Percentiles rank a stretch among this genome's conserved stretches.
Evolutionary conservation across 2,797 vertebrate genomes (phyloP).

Genomic region (Cuniculus paca): DNA sequence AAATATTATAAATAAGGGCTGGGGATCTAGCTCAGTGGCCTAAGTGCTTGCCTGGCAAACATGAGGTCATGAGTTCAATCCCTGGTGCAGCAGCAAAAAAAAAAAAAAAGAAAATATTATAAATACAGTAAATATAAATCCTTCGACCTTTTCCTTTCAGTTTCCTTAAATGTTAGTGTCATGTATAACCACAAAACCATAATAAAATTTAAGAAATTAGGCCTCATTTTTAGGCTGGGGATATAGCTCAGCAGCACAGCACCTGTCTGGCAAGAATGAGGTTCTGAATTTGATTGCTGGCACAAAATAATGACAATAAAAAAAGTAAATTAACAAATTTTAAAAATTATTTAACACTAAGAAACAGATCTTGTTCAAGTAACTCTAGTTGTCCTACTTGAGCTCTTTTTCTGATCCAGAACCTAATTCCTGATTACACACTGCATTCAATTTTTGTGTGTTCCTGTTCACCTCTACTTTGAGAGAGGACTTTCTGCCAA

Average conservation of each 20-base stretch:
- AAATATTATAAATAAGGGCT: neutral
- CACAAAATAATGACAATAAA: no score
- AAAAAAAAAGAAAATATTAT: neutral
- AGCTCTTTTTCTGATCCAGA: neutral
- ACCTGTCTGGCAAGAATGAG: no score
- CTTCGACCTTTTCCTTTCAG: neutral
- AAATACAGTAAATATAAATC: neutral
- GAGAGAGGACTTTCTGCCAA: neutral
- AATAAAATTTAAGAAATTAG: neutral
- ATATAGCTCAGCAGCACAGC: no score
- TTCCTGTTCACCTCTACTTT: neutral
- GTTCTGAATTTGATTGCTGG: no score
- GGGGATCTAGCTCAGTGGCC: no score
- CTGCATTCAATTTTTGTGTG: neutral
- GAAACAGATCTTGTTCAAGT: neutral
- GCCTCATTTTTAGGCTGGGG: no score
- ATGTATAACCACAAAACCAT: neutral
- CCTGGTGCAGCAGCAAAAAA: no score
- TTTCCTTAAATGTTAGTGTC: neutral
- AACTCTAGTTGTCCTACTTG: neutral
- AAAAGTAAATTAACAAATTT: neutral
- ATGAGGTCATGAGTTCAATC: no score
- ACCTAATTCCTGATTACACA: neutral
- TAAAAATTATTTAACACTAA: neutral
- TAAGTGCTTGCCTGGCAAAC: no score